Percentiles rank a stretch among this genome's conserved stretches.
These are phyloP conservation scores for Oreohelix idahoensis DNA, from an alignment of 1,140 invertebrate species.

Conservation along the genomic window DNA sequence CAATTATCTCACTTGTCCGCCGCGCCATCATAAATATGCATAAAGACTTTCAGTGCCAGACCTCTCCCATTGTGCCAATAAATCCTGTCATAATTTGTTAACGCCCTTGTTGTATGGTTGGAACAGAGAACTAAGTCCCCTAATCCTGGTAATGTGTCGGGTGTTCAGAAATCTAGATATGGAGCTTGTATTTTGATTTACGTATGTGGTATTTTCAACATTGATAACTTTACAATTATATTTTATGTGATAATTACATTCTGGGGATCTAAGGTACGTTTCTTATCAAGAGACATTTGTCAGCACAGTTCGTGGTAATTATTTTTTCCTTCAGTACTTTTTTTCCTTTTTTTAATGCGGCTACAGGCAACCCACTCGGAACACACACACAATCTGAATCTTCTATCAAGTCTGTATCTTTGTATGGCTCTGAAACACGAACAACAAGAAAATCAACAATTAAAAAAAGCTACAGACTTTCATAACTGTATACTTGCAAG, in stretches of 20 bases:
- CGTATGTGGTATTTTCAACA: neutral
- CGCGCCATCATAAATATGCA: neutral
- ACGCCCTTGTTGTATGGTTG: neutral
- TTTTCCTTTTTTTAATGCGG: no score
- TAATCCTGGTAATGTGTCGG: neutral
- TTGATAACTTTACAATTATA: neutral
- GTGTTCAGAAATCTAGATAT: neutral
- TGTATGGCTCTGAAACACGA: no score
- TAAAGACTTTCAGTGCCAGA: neutral
- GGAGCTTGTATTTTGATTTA: neutral
- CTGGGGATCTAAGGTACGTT: neutral
- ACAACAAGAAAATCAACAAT: no score
- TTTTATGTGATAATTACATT: neutral
- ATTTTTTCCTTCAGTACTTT: no score
- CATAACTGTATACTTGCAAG: no score
- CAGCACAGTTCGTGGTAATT: no score
- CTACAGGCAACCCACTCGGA: no score
- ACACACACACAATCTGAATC: no score
- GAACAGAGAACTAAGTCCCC: neutral
- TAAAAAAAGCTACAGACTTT: no score
- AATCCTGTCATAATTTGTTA: conserved; percentile 3
- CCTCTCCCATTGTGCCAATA: neutral
- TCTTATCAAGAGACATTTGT: neutral
- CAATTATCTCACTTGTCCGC: neutral
- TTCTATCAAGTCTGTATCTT: no score